Evolutionary conservation across 2,797 vertebrate genomes (phyloP).

Genomic region (Neopelma chrysocephalum): DNA sequence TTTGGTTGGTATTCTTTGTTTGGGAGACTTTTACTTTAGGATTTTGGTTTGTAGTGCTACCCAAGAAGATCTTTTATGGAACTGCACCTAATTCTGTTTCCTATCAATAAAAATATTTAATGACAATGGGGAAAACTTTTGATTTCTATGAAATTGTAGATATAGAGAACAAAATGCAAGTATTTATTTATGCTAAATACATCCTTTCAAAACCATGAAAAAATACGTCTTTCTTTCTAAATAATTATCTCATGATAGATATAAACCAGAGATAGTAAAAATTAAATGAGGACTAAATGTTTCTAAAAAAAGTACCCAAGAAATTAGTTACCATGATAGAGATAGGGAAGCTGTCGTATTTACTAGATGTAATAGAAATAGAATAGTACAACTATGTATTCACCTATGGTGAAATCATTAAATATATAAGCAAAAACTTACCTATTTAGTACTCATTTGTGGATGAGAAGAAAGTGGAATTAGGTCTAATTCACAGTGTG

Average conservation of each 20-base stretch:
- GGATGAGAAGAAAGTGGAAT: background rate
- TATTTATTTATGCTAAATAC: background rate
- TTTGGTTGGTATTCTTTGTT: background rate
- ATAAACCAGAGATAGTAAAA: background rate
- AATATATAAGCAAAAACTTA: background rate
- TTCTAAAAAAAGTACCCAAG: background rate
- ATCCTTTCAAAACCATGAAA: background rate
- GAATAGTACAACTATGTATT: background rate
- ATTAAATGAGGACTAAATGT: background rate
- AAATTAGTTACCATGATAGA: background rate
- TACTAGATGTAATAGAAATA: background rate
- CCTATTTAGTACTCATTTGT: background rate
- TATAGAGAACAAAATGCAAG: background rate
- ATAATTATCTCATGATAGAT: background rate
- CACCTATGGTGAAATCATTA: background rate
- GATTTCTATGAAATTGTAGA: background rate
- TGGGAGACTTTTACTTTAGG: background rate
- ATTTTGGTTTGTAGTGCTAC: background rate
- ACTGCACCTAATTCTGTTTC: background rate
- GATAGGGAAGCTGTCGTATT: background rate
- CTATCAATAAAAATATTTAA: background rate
- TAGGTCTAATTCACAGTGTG: fast-evolving
- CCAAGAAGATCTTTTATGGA: background rate
- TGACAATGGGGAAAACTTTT: background rate
- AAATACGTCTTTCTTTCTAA: background rate